Conservation (phyloP, 2,797 vertebrate genomes). For the Pygocentrus nattereri region DNA sequence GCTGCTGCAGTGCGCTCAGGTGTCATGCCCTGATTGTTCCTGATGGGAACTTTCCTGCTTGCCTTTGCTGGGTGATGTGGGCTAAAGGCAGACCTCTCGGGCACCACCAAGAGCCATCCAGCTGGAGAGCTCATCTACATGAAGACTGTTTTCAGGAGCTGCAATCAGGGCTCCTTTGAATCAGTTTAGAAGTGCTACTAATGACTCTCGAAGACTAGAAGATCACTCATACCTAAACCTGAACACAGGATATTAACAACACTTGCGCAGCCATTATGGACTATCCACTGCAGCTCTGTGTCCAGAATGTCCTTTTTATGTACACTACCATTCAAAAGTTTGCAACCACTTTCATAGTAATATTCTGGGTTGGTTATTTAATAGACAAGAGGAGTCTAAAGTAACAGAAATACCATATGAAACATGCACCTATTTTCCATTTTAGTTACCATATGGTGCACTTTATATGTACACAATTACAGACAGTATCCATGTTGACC, state of each 20-base stretch:
- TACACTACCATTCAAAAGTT: neutral
- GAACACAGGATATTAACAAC: slow-evolving; percentile 22
- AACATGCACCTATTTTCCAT: too few relatives aligned
- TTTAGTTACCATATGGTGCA: too few relatives aligned
- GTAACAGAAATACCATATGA: too few relatives aligned
- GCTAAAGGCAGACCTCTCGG: neutral
- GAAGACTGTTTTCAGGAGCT: slow-evolving; percentile 31
- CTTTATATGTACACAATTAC: too few relatives aligned
- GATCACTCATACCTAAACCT: slow-evolving; percentile 25
- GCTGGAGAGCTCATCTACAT: slow-evolving; percentile 28
- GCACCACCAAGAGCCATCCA: slow-evolving; percentile 16
- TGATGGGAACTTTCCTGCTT: neutral
- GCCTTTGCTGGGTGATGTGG: neutral
- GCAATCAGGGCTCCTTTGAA: slow-evolving; percentile 39
- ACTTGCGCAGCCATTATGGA: neutral
- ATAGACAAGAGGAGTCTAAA: too few relatives aligned
- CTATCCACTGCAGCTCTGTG: neutral
- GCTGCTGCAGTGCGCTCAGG: neutral
- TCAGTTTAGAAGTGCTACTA: slow-evolving; percentile 24
- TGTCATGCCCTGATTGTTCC: neutral
- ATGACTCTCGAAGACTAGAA: slow-evolving; percentile 33
- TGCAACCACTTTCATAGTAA: neutral
- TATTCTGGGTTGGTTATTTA: neutral
- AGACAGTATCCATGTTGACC: too few relatives aligned
- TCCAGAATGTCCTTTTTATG: too few relatives aligned